A percentile compares a stretch with the other conserved stretches of the same genome.
Evolutionary conservation across 64 coral and sea anemone genomes (phyloP).

Genomic region (Montipora foliosa): DNA sequence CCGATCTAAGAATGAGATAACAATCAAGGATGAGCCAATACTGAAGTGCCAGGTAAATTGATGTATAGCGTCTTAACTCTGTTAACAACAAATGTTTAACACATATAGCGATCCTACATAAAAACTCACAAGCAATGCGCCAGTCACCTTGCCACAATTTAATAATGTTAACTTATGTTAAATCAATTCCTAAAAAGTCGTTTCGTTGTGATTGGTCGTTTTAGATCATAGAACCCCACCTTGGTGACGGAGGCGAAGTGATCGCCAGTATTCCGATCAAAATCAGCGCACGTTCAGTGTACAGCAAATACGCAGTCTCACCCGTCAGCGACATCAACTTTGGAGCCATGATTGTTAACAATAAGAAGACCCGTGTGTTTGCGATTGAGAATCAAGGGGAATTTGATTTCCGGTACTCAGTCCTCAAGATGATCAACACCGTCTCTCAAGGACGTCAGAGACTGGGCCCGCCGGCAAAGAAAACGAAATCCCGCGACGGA

Average conservation of each 20-base stretch:
- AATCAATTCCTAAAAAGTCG: no score
- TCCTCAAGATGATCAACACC: constrained; percentile 95
- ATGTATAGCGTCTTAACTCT: neutral
- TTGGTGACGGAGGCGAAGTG: constrained; percentile 90
- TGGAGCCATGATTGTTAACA: constrained; percentile 94
- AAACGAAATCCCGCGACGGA: constrained; percentile 90
- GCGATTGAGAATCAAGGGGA: constrained; percentile 94
- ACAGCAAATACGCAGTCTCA: constrained; percentile 88
- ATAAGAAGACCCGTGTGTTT: constrained; percentile 79
- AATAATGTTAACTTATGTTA: no score
- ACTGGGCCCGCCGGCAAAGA: constrained; percentile 75
- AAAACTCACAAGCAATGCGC: no score
- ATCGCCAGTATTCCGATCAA: constrained; percentile 99
- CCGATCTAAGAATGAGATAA: constrained; percentile 90
- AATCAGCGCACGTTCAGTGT: constrained; percentile 92
- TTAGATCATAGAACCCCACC: constrained; percentile 95
- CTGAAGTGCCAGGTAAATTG: constrained; percentile 91
- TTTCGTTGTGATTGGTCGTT: neutral
- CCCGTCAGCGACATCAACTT: constrained; percentile 97
- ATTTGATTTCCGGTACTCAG: constrained; percentile 96
- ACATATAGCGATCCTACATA: no score
- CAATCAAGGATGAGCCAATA: constrained; percentile 86
- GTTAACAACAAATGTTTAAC: neutral
- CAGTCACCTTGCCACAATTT: no score
- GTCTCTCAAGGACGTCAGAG: constrained; percentile 90